These are phyloP conservation scores for Seriola aureovittata DNA, from an alignment of 2,113 vertebrate species.

Conservation along the genomic window DNA sequence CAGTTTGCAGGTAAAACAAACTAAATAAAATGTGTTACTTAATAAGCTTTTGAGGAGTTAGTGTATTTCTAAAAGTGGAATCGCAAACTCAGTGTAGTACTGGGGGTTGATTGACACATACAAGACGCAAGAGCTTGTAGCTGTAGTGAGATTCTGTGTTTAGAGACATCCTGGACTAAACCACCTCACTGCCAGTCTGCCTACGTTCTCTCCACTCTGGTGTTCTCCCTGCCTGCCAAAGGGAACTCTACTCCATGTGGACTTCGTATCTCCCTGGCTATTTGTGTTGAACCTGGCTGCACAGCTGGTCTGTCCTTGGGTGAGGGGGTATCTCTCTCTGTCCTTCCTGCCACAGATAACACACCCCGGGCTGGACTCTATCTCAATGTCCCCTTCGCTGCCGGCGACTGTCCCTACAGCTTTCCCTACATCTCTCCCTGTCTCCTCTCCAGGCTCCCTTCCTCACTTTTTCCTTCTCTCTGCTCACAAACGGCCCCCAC, in stretches of 20 bases:
- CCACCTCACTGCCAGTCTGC: slow-evolving; percentile 46
- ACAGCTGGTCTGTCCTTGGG: neutral
- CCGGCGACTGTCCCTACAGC: slow-evolving; percentile 45
- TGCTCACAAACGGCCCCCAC: slow-evolving; percentile 17
- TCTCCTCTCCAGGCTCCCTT: slow-evolving; percentile 17
- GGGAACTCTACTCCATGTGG: slow-evolving; percentile 64
- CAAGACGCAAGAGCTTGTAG: neutral
- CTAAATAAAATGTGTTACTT: too few relatives aligned
- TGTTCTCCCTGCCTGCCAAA: slow-evolving; percentile 78
- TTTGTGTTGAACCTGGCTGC: neutral
- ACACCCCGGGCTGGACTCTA: slow-evolving; percentile 86
- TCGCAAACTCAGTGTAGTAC: neutral
- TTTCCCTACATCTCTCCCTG: slow-evolving; percentile 49
- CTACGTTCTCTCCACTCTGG: slow-evolving; percentile 68
- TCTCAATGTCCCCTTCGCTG: slow-evolving; percentile 85
- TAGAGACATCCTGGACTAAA: neutral
- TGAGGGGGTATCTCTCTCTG: slow-evolving; percentile 7
- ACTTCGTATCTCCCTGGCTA: slow-evolving; percentile 77
- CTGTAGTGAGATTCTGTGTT: neutral
- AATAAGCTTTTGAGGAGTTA: too few relatives aligned
- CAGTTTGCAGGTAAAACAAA: too few relatives aligned
- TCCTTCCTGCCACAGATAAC: slow-evolving; percentile 72
- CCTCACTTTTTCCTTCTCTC: slow-evolving; percentile 6
- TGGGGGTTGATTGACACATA: neutral
- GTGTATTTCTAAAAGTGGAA: too few relatives aligned